Percentiles rank a stretch among this genome's conserved stretches.
These are phyloP conservation scores for Campoletis sonorensis DNA, from an alignment of 1,140 invertebrate genomes.

Conservation along the genomic window DNA sequence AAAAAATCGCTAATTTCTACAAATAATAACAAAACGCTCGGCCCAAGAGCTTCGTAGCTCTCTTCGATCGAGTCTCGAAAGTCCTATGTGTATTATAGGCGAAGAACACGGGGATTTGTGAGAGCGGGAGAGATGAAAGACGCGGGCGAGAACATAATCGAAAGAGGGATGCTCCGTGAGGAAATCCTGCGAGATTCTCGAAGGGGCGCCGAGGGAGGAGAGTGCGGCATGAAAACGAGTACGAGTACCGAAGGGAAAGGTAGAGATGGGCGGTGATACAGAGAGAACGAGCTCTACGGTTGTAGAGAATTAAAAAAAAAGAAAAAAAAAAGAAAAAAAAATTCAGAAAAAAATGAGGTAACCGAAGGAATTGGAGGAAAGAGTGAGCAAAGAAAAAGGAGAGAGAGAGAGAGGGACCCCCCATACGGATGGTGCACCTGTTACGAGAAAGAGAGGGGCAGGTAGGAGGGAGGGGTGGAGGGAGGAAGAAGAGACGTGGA, in stretches of 20 bases:
- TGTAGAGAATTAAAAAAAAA: neutral
- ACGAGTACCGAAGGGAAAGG: neutral
- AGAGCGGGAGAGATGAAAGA: conserved; percentile 18
- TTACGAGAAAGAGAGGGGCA: neutral
- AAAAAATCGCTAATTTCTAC: no score
- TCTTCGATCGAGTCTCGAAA: neutral
- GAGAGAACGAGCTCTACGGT: neutral
- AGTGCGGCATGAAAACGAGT: neutral
- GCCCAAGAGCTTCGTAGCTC: no score
- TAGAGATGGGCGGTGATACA: neutral
- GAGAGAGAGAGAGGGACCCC: neutral
- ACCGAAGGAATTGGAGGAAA: conserved; percentile 7
- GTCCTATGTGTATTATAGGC: neutral
- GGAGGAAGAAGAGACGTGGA: neutral
- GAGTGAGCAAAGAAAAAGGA: neutral
- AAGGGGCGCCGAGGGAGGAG: neutral
- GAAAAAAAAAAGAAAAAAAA: no score
- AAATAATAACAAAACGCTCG: no score
- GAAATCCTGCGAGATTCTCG: conserved; percentile 9
- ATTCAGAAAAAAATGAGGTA: neutral
- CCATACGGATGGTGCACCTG: conserved; percentile 6
- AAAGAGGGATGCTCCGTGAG: conserved; percentile 8
- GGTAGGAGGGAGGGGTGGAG: no score
- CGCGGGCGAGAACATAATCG: neutral
- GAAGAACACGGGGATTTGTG: neutral